phyloP scores from a whole-genome alignment of 2,797 vertebrate genomes.

The Lacerta viridis region DNA sequence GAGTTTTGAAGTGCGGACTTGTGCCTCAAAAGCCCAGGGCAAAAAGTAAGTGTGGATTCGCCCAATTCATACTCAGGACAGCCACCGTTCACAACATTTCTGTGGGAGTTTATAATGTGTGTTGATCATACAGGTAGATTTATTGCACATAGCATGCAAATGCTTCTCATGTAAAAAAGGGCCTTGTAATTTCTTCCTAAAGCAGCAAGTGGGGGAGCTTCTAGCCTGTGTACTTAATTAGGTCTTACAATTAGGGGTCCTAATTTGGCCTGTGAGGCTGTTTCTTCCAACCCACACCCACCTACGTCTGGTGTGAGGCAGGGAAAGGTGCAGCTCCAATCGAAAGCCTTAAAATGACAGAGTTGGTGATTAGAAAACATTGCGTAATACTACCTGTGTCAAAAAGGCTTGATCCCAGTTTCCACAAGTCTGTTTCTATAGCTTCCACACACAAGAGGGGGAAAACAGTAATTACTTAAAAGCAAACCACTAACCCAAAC shows the following conservation, averaged over 20 bases:
- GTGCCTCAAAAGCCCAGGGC: too few relatives aligned
- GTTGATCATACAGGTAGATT: neutral
- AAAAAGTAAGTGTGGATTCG: too few relatives aligned
- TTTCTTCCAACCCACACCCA: too few relatives aligned
- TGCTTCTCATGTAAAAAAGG: neutral
- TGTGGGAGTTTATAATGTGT: neutral
- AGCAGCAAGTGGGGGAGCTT: too few relatives aligned
- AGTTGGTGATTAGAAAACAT: neutral
- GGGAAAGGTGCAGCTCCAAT: too few relatives aligned
- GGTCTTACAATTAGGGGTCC: too few relatives aligned
- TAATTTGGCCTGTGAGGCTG: too few relatives aligned
- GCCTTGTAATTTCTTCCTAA: neutral
- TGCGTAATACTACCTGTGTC: slow-evolving; percentile 83
- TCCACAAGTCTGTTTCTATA: slow-evolving; percentile 83
- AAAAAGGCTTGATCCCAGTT: slow-evolving; percentile 82
- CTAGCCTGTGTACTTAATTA: too few relatives aligned
- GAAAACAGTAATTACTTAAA: slow-evolving; percentile 51
- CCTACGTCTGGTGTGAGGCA: too few relatives aligned
- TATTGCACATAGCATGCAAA: neutral
- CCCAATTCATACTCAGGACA: neutral
- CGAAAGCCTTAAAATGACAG: too few relatives aligned
- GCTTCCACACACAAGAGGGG: slow-evolving; percentile 72
- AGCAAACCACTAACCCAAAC: neutral
- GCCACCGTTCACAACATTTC: neutral
- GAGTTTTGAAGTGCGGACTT: too few relatives aligned